phyloP scores from a whole-genome alignment of 2,797 vertebrate genomes.

The Chrysocyon brachyurus region DNA sequence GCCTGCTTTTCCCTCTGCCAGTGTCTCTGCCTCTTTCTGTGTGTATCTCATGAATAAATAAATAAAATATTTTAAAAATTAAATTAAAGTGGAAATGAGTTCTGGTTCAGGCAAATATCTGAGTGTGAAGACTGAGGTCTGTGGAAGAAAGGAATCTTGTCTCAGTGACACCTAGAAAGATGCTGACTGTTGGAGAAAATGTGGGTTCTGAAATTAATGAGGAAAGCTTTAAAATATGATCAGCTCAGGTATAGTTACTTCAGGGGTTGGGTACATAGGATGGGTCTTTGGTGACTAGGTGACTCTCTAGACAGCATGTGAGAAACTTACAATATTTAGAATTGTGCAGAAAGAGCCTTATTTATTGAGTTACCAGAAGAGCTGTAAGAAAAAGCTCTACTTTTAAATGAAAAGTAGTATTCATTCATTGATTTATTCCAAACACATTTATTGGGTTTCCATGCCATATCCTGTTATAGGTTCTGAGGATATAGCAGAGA shows the following conservation, averaged over 20 bases:
- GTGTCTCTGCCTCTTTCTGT: no score
- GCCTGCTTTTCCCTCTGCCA: no score
- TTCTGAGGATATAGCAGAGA: background rate
- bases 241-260: conserved; percentile 1
- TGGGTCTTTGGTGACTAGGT: background rate
- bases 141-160: background rate
- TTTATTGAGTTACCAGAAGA: conserved; percentile 26
- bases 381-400: background rate
- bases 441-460: conserved; percentile 16
- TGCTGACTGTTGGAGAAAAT: conserved; percentile 3
- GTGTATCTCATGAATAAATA: no score
- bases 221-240: conserved; percentile 40
- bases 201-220: background rate
- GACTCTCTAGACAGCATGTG: conserved; percentile 15
- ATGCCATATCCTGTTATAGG: background rate
- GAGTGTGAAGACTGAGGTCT: background rate
- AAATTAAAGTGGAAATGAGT: conserved; percentile 35
- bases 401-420: conserved; percentile 49
- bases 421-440: conserved; percentile 28
- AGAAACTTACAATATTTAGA: background rate
- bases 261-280: background rate
- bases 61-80: background rate
- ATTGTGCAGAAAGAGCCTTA: background rate
- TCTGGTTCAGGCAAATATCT: background rate
- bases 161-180: background rate